These are phyloP conservation scores for Scaptodrosophila latifasciaeformis DNA, from an alignment of 2,888 invertebrate genomes.

Conservation along the genomic window DNA sequence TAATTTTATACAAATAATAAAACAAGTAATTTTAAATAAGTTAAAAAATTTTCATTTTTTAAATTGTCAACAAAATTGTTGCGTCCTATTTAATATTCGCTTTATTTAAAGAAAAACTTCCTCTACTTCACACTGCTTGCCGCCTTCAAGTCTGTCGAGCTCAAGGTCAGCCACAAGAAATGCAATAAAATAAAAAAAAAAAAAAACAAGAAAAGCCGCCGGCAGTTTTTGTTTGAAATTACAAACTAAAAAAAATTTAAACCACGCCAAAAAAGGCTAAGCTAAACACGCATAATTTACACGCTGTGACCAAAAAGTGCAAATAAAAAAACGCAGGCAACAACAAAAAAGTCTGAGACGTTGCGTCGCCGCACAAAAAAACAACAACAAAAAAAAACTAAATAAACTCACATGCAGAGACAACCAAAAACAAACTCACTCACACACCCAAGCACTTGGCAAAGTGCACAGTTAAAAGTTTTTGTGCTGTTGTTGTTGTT, in stretches of 20 bases:
- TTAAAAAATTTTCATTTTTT: too few species aligned
- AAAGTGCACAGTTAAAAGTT: conserved; percentile 2
- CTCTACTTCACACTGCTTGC: too few species aligned
- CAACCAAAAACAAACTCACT: conserved; percentile 16
- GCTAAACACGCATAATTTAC: conserved; percentile 56
- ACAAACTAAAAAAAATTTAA: too few species aligned
- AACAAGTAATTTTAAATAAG: background rate
- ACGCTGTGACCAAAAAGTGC: conserved; percentile 10
- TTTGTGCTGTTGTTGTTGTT: conserved; percentile 17
- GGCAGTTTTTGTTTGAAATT: conserved; percentile 61
- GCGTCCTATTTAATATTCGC: too few species aligned
- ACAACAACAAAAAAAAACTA: conserved; percentile 19
- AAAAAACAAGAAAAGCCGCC: conserved; percentile 34
- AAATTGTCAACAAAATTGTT: too few species aligned
- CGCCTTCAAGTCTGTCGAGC: too few species aligned
- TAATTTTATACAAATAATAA: too few species aligned
- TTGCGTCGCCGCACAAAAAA: conserved; percentile 27
- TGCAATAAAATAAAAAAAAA: too few species aligned
- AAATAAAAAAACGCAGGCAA: conserved; percentile 5
- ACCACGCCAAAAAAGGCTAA: conserved; percentile 13
- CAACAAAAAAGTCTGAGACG: conserved; percentile 26
- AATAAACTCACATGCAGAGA: conserved; percentile 14
- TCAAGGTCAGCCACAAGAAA: too few species aligned
- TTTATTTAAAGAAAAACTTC: too few species aligned
- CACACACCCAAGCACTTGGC: background rate